Base-by-base conservation (phyloP, 2,113 vertebrate species). In the Morone saxatilis region DNA sequence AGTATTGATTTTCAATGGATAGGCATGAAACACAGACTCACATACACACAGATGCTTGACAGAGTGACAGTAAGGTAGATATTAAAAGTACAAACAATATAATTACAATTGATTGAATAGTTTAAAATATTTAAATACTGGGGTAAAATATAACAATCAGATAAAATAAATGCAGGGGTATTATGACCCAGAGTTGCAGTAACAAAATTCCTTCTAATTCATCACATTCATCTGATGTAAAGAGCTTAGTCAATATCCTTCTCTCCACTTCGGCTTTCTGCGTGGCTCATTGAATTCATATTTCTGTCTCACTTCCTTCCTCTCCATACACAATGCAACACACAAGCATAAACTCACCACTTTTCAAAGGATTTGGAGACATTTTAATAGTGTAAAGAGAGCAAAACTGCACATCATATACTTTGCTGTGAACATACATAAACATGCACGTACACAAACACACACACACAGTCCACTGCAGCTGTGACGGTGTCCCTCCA, bases 401-500 rank as follows among this genome's bases (percentile, higher is more conserved):
- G 47, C 9, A 74, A 50, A 67, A 73, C 50, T 40, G 67, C 36
- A 79, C 38, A 75, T 76, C 36, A 72, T 53, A 85, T 47, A 77
- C 50, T 79, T 41, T 66, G 47, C 65, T 72, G 71, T 71, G 83
- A 80, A 85, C 66, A 80, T 56, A 78, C 75, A 84, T 66, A 80
- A 80, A 86, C 69, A 84, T 25, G 63, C 62, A 81, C 17, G 4
- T 3, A 48, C 57, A 68, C 4, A 63, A 47, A 36, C 45, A 80
- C 50, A 74, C 40, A 81, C 71, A 74, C 53, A 66, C 40, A 78
- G 72, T 80, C 65, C 80, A 75, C 70, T 85, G 84, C 92, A 91
- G 84, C 84, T 91, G 87, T 89, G 80, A 86, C 80, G 47, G 84
- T 60, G 87, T 88, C 73, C 81, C 91, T 85, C 87, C 62, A 79